These are phyloP conservation scores for Tolypeutes matacus DNA, from an alignment of 2,797 vertebrate genomes.

Conservation along the genomic window DNA sequence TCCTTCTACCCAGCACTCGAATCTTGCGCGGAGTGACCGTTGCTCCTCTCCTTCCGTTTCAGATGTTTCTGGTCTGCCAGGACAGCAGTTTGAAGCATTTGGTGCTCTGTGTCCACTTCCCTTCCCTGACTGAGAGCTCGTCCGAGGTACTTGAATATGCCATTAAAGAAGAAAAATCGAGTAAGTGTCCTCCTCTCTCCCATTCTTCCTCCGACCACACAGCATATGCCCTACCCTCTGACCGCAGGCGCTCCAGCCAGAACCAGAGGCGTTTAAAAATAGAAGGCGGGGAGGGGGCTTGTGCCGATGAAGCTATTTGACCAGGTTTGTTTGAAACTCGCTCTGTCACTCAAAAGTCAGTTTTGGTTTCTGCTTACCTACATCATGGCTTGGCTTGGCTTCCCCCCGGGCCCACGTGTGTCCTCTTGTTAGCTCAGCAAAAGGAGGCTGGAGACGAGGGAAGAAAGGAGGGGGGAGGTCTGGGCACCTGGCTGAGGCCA, in stretches of 20 bases:
- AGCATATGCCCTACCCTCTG: background rate
- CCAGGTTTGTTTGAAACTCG: background rate
- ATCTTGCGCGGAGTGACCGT: background rate
- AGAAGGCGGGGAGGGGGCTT: background rate
- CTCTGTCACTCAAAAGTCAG: background rate
- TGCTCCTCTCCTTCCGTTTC: constrained; percentile 53
- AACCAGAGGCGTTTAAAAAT: background rate
- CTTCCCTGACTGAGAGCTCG: constrained; percentile 80
- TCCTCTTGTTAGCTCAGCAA: background rate
- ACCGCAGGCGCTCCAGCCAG: constrained; percentile 3
- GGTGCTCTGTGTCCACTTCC: constrained; percentile 90
- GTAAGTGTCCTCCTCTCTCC: constrained; percentile 87
- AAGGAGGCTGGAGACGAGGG: background rate
- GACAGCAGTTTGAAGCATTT: constrained; percentile 86
- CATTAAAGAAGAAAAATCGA: constrained; percentile 93
- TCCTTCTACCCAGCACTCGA: background rate
- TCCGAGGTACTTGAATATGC: constrained; percentile 87
- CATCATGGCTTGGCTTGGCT: background rate
- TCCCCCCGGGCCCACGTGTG: background rate
- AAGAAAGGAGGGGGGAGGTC: background rate
- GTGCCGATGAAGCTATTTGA: background rate
- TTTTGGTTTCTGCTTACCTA: background rate
- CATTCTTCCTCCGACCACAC: background rate
- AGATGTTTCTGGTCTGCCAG: constrained; percentile 91
- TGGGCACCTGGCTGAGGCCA: background rate